These are phyloP conservation scores for Cheumatopsyche charites DNA, from an alignment of 1,140 invertebrate genomes.

Conservation along the genomic window DNA sequence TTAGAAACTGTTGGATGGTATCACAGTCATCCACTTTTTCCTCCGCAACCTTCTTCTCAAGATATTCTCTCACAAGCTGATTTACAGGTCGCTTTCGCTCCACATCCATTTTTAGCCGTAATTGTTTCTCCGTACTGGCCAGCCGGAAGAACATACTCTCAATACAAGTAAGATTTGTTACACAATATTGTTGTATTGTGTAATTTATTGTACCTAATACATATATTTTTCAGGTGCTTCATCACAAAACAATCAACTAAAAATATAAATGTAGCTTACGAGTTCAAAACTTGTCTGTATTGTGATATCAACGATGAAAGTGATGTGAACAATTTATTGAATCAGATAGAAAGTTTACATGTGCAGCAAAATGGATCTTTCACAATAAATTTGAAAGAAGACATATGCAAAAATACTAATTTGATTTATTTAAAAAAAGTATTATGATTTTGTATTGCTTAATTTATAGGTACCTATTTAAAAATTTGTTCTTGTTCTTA, in stretches of 20 bases:
- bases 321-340: conserved; percentile 48
- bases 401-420: conserved; percentile 54
- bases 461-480: neutral
- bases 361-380: conserved; percentile 44
- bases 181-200: neutral
- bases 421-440: conserved; percentile 58
- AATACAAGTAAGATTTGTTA: conserved; percentile 51
- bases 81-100: conserved; percentile 52
- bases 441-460: conserved; percentile 20
- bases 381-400: conserved; percentile 50
- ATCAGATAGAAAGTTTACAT: conserved; percentile 31
- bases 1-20: conserved; percentile 55
- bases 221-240: conserved; percentile 54
- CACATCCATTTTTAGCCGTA: conserved; percentile 53
- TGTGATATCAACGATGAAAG: conserved; percentile 50
- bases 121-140: conserved; percentile 57
- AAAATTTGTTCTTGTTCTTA: neutral
- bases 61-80: conserved; percentile 55
- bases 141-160: conserved; percentile 52
- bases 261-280: conserved; percentile 52
- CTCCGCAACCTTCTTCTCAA: conserved; percentile 52
- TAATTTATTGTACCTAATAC: neutral
- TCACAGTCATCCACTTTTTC: conserved; percentile 59
- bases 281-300: conserved; percentile 53
- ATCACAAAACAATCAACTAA: conserved; percentile 50